phyloP scores from a whole-genome alignment of 2,888 invertebrate genomes.

The Andrena minutula region DNA sequence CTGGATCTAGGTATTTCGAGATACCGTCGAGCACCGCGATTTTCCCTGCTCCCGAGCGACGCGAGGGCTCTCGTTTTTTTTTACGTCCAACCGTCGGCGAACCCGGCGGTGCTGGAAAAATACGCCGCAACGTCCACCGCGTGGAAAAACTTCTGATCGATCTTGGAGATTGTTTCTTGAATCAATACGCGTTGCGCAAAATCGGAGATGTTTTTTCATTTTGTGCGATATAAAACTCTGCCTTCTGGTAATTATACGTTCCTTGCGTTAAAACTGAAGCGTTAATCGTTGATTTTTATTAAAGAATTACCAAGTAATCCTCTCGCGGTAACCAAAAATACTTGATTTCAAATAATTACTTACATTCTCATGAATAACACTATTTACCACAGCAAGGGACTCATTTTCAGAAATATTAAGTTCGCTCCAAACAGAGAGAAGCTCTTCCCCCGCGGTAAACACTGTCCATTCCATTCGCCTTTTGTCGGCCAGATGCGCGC shows the following conservation, averaged over 20 bases:
- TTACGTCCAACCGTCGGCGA: constrained; percentile 40
- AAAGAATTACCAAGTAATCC: too few relatives aligned
- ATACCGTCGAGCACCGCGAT: constrained; percentile 55
- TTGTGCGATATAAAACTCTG: too few relatives aligned
- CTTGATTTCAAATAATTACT: too few relatives aligned
- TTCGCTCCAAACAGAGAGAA: too few relatives aligned
- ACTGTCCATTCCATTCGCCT: constrained; percentile 20
- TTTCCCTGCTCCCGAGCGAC: constrained; percentile 48
- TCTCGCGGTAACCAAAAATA: too few relatives aligned
- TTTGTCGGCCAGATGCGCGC: constrained; percentile 36
- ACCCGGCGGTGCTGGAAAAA: constrained; percentile 21
- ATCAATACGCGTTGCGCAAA: background rate
- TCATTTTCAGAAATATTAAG: too few relatives aligned
- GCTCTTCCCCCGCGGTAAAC: constrained; percentile 40
- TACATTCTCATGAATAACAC: too few relatives aligned
- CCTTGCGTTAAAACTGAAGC: too few relatives aligned
- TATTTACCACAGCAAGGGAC: too few relatives aligned
- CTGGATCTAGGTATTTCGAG: constrained; percentile 72
- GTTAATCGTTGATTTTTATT: too few relatives aligned
- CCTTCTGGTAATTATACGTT: too few relatives aligned
- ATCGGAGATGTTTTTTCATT: too few relatives aligned
- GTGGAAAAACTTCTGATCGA: background rate
- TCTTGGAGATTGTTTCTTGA: background rate
- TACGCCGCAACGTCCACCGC: background rate
- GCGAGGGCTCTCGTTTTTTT: constrained; percentile 17